phyloP scores from a whole-genome alignment of 2,113 vertebrate species.

The Chionodraco myersi region DNA sequence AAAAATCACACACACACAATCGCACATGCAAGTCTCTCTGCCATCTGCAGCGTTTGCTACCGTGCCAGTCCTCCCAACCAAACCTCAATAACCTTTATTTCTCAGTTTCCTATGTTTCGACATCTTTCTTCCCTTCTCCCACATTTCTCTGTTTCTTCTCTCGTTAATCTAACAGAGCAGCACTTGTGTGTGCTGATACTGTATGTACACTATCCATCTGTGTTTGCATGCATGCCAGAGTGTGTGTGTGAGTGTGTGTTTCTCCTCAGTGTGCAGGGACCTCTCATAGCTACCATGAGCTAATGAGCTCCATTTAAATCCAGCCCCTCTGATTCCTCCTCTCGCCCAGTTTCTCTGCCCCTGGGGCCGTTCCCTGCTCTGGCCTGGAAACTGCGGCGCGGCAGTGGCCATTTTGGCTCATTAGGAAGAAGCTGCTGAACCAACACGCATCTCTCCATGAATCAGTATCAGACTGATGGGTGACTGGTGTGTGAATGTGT shows the following conservation, averaged over 20 bases:
- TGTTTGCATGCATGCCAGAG: constrained; percentile 21
- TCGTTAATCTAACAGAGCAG: constrained; percentile 14
- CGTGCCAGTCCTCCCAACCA: constrained; percentile 59
- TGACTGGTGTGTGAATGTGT: constrained; percentile 49
- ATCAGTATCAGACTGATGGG: constrained; percentile 70
- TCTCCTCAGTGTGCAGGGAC: constrained; percentile 70
- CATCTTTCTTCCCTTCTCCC: constrained; percentile 5
- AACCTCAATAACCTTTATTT: constrained; percentile 12
- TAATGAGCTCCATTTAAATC: constrained; percentile 83
- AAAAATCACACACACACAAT: constrained; percentile 57
- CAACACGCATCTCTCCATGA: constrained; percentile 65
- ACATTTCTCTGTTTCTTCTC: background rate
- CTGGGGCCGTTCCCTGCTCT: constrained; percentile 68
- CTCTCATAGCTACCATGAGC: constrained; percentile 70
- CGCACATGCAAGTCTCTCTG: constrained; percentile 43
- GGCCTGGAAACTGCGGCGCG: constrained; percentile 75
- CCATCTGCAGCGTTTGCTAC: constrained; percentile 78
- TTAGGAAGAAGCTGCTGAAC: constrained; percentile 74
- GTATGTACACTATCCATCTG: constrained; percentile 29
- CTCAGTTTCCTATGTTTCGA: constrained; percentile 6
- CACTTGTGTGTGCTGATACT: constrained; percentile 2
- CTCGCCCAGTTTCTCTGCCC: constrained; percentile 79
- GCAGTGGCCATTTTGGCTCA: constrained; percentile 79
- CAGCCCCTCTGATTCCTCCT: constrained; percentile 76
- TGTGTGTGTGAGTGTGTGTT: constrained; percentile 38